Evolutionary conservation across 2,888 invertebrate species (phyloP).

Genomic region (Stenoptilia bipunctidactyla): DNA sequence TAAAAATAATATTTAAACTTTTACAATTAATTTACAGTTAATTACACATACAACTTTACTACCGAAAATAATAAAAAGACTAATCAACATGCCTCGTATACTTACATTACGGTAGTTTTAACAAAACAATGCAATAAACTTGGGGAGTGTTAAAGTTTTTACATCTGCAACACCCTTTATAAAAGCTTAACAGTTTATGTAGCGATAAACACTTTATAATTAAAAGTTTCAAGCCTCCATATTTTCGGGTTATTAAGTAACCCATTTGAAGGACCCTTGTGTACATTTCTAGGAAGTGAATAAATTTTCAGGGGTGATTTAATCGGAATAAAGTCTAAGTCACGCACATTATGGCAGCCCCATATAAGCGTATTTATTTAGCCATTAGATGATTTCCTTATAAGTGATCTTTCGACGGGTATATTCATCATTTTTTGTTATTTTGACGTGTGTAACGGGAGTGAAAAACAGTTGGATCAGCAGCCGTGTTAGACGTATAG

Average conservation of each 20-base stretch:
- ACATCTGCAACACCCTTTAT: not conserved
- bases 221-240: conserved; percentile 43
- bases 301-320: conserved; percentile 45
- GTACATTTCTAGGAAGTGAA: conserved; percentile 25
- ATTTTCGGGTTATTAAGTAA: conserved; percentile 49
- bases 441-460: conserved; percentile 66
- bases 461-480: conserved; percentile 60
- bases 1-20: too few relatives aligned
- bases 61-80: too few relatives aligned
- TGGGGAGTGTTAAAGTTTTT: not conserved
- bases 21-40: too few relatives aligned
- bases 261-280: conserved; percentile 23
- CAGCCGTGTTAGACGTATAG: conserved; percentile 19
- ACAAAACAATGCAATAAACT: too few relatives aligned
- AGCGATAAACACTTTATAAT: conserved; percentile 36
- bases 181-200: conserved; percentile 24
- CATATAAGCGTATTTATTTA: conserved; percentile 42
- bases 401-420: conserved; percentile 30
- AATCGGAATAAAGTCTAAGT: conserved; percentile 28
- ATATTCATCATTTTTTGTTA: conserved; percentile 46
- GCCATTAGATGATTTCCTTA: conserved; percentile 46
- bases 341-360: conserved; percentile 33
- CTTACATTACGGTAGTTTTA: too few relatives aligned
- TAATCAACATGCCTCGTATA: too few relatives aligned
- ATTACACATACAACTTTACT: too few relatives aligned